phyloP scores from a whole-genome alignment of 2,888 invertebrate genomes.

The Trissolcus brochymenae region DNA sequence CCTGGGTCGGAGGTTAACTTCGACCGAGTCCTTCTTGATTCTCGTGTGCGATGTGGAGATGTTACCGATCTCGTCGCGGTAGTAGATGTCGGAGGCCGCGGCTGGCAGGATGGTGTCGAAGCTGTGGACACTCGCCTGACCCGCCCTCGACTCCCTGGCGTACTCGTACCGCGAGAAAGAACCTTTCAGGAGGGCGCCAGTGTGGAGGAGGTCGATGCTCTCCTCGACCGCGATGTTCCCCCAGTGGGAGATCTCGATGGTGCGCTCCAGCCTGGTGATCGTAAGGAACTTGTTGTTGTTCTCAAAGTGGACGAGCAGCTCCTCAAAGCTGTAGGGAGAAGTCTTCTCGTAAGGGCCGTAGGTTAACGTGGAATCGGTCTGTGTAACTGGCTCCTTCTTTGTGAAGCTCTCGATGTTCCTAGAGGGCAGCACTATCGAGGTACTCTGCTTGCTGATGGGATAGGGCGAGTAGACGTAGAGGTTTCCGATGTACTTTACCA shows the following conservation, averaged over 20 bases:
- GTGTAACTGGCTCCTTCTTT: slow-evolving; percentile 87
- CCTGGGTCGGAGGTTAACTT: slow-evolving; percentile 95
- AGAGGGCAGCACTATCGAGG: slow-evolving; percentile 86
- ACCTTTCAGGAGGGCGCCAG: slow-evolving; percentile 91
- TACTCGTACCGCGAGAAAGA: slow-evolving; percentile 85
- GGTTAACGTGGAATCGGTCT: slow-evolving; percentile 86
- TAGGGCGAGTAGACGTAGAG: slow-evolving; percentile 92
- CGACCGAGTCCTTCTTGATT: slow-evolving; percentile 92
- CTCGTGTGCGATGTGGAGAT: slow-evolving; percentile 98
- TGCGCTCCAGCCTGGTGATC: slow-evolving; percentile 90
- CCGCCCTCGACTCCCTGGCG: slow-evolving; percentile 93
- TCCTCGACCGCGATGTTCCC: slow-evolving; percentile 99
- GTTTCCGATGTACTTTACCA: slow-evolving; percentile 91
- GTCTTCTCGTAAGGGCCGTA: slow-evolving; percentile 93
- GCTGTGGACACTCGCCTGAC: slow-evolving; percentile 91
- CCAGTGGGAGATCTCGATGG: slow-evolving; percentile 99
- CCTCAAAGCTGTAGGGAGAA: slow-evolving; percentile 80
- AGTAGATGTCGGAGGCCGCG: slow-evolving; percentile 96
- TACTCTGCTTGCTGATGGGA: slow-evolving; percentile 86
- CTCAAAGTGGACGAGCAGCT: slow-evolving; percentile 92
- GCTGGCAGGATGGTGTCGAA: slow-evolving; percentile 92
- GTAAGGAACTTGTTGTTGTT: slow-evolving; percentile 97
- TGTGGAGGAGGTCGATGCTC: slow-evolving; percentile 92
- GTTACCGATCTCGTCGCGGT: slow-evolving; percentile 98
- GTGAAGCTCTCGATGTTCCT: slow-evolving; percentile 89